phyloP scores from a whole-genome alignment of 2,113 vertebrate species.

The Cichladusa arquata region DNA sequence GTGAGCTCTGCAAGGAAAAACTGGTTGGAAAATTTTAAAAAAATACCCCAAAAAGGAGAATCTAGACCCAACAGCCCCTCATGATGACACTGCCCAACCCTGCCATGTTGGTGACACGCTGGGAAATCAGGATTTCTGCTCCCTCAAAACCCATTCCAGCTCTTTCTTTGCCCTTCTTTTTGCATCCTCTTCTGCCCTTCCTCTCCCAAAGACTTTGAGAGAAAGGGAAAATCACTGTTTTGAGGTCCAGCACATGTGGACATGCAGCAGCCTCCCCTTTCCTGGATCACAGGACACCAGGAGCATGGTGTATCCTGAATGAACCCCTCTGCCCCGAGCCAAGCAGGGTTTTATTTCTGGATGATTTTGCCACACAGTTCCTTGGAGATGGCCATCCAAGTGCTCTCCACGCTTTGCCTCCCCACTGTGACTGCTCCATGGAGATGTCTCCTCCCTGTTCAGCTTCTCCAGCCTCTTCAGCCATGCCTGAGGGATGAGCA shows the following conservation, averaged over 20 bases:
- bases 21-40: neutral
- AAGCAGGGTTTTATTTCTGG: neutral
- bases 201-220: neutral
- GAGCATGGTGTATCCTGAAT: accelerated
- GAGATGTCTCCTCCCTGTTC: neutral
- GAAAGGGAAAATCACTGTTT: neutral
- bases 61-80: accelerated
- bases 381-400: neutral
- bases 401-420: neutral
- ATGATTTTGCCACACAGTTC: accelerated
- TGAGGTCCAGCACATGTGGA: neutral
- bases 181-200: neutral
- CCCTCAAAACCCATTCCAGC: neutral
- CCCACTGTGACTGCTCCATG: accelerated
- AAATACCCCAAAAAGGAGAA: neutral
- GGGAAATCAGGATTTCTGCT: neutral
- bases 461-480: neutral
- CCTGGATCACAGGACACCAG: neutral
- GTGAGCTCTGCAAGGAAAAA: neutral
- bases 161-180: neutral
- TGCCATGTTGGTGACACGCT: neutral
- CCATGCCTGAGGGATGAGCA: neutral
- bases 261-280: neutral
- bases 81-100: neutral
- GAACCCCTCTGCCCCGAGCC: accelerated